phyloP scores from a whole-genome alignment of 2,888 invertebrate species.

The Andrena bicolor region DNA sequence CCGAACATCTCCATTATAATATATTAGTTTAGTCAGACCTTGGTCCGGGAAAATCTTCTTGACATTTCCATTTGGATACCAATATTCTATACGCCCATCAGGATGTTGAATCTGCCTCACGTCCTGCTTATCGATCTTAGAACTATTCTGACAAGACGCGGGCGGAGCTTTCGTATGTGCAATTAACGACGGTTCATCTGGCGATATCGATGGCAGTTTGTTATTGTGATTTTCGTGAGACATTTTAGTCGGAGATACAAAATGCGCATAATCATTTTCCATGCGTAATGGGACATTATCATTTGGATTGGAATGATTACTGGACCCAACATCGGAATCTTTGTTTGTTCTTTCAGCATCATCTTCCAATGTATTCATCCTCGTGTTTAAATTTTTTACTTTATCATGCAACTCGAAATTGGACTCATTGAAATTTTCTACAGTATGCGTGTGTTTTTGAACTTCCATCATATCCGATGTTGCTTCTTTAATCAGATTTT shows the following conservation, averaged over 20 bases:
- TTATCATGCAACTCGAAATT: conserved; percentile 33
- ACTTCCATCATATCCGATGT: conserved; percentile 70
- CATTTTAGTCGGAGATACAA: conserved; percentile 7
- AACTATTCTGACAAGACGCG: conserved; percentile 35
- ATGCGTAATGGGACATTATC: conserved; percentile 5
- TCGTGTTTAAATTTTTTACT: background rate
- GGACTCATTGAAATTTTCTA: conserved; percentile 8
- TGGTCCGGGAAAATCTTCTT: conserved; percentile 90
- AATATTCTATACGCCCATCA: conserved; percentile 93
- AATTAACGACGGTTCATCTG: conserved; percentile 4
- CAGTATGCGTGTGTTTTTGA: conserved; percentile 23
- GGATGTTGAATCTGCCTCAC: conserved; percentile 88
- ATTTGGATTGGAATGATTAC: conserved; percentile 18
- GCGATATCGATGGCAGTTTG: background rate
- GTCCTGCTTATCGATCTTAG: conserved; percentile 67
- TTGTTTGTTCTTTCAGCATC: conserved; percentile 10
- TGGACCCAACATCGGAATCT: background rate
- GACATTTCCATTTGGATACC: conserved; percentile 93
- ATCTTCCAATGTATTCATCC: background rate
- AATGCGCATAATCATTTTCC: conserved; percentile 22
- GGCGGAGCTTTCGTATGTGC: background rate
- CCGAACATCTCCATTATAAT: conserved; percentile 95
- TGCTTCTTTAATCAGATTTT: conserved; percentile 79
- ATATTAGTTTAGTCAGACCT: conserved; percentile 89
- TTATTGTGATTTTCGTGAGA: conserved; percentile 1